A percentile compares a stretch with the other conserved stretches of the same genome.
Evolutionary conservation across 2,888 invertebrate species (phyloP).

Genomic region (Nomada fucata): DNA sequence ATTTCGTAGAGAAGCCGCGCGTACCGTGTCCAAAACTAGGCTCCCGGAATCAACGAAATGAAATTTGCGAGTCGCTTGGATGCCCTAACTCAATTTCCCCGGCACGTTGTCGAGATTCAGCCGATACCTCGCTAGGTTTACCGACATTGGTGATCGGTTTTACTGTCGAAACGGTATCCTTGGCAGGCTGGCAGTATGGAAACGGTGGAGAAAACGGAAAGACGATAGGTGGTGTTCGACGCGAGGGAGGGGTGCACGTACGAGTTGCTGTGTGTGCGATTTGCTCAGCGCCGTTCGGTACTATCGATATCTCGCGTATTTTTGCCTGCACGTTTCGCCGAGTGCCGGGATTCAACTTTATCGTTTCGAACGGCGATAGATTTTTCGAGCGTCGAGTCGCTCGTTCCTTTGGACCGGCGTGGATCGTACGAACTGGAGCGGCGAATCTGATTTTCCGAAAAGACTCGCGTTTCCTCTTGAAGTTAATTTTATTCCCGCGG

Average conservation of each 20-base stretch:
- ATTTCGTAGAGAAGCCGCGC: constrained; percentile 20
- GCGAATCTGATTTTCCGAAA: neutral
- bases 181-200: neutral
- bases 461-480: too few species aligned
- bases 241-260: neutral
- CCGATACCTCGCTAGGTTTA: constrained; percentile 45
- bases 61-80: constrained; percentile 45
- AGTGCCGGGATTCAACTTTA: neutral
- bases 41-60: constrained; percentile 6
- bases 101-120: constrained; percentile 25
- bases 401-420: neutral
- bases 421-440: neutral
- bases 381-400: neutral
- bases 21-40: too few species aligned
- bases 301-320: neutral
- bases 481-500: too few species aligned
- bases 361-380: neutral
- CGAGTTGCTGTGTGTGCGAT: neutral
- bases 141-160: constrained; percentile 35
- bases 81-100: constrained; percentile 46
- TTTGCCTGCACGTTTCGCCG: neutral
- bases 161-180: constrained; percentile 25
- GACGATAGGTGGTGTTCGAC: neutral
- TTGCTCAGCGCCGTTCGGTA: neutral
- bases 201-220: constrained; percentile 5